phyloP scores from a whole-genome alignment of 2,888 invertebrate genomes.

The Ormyrus rosae region DNA sequence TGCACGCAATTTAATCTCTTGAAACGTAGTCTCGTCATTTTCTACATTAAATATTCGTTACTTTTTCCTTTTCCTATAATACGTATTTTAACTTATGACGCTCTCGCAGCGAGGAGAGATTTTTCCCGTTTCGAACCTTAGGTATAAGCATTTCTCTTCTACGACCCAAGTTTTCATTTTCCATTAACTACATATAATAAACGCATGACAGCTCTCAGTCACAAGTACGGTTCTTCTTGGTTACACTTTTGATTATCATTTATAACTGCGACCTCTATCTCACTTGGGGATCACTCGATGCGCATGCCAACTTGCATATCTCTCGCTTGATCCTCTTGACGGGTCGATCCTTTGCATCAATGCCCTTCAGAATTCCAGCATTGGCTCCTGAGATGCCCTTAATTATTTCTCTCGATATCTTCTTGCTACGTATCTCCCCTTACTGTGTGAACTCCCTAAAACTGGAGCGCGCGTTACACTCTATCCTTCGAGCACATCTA shows the following conservation, averaged over 20 bases:
- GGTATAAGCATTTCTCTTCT: slow-evolving; percentile 9
- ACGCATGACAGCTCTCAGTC: slow-evolving; percentile 46
- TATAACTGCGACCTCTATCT: slow-evolving; percentile 21
- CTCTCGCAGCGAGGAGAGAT: slow-evolving; percentile 18
- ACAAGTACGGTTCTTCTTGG: slow-evolving; percentile 56
- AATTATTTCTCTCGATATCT: slow-evolving; percentile 24
- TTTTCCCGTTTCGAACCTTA: slow-evolving; percentile 15
- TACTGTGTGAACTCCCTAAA: not conserved
- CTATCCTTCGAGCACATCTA: slow-evolving; percentile 6
- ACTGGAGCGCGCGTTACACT: slow-evolving; percentile 1
- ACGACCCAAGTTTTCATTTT: slow-evolving; percentile 23
- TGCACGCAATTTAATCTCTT: not conserved
- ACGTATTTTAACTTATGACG: slow-evolving; percentile 1
- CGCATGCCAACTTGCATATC: slow-evolving; percentile 10
- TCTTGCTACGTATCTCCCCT: slow-evolving; percentile 10
- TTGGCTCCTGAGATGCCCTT: slow-evolving; percentile 22
- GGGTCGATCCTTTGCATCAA: slow-evolving; percentile 35
- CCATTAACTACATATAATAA: slow-evolving; percentile 31
- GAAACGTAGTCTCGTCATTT: not conserved
- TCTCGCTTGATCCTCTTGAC: slow-evolving; percentile 30
- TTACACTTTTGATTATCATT: slow-evolving; percentile 58
- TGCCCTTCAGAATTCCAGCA: slow-evolving; percentile 26
- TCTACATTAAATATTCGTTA: slow-evolving; percentile 7
- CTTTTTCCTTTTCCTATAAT: slow-evolving; percentile 18
- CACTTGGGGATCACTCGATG: slow-evolving; percentile 17